Conservation (phyloP, 2,113 vertebrate genomes). For the Columba livia region DNA sequence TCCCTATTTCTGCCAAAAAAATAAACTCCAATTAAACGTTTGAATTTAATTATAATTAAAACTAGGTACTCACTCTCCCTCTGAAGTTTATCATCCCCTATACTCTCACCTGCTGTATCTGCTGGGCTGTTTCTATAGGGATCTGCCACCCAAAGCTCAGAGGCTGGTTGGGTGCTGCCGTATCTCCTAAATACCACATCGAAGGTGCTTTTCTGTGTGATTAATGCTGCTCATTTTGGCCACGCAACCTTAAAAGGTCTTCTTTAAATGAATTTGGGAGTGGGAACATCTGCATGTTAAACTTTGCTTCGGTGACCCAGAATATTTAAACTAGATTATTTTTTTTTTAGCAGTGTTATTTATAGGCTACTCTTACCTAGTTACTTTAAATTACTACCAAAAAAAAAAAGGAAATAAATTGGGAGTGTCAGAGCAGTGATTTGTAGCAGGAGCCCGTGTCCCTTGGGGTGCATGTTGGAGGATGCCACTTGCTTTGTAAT, state of each 20-base stretch:
- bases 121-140: background rate
- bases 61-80: background rate
- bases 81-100: background rate
- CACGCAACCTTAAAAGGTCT: background rate
- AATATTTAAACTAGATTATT: constrained; percentile 1
- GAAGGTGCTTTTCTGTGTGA: background rate
- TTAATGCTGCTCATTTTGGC: background rate
- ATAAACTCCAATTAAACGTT: background rate
- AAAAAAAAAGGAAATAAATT: background rate
- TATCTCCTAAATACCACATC: background rate
- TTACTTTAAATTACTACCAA: constrained; percentile 9
- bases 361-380: constrained; percentile 58
- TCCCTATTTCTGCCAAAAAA: background rate
- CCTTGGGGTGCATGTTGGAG: background rate
- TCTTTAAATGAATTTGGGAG: constrained; percentile 16
- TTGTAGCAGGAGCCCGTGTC: background rate
- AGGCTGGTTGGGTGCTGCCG: background rate
- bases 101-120: rapidly evolving
- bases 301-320: constrained; percentile 31
- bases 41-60: background rate
- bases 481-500: background rate
- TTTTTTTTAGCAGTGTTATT: constrained; percentile 32
- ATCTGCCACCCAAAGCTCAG: background rate
- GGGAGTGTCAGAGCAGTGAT: background rate
- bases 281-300: constrained; percentile 10